Base-by-base conservation (phyloP, 2,888 invertebrate genomes). In the Hydriomena furcata region DNA sequence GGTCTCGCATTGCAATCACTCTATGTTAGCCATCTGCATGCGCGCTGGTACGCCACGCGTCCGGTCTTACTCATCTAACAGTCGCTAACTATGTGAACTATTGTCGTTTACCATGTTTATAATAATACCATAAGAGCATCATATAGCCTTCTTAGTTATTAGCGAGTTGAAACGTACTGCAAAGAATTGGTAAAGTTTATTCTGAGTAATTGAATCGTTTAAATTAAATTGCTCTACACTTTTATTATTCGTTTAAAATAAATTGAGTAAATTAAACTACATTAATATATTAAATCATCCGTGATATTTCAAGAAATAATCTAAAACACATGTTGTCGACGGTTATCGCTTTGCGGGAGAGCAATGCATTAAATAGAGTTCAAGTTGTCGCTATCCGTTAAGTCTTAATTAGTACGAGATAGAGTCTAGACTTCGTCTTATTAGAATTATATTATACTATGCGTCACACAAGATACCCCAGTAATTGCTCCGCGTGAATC, bases 31-130 rank as follows among this genome's bases (percentile, higher is more conserved):
- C 77, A 87, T 87, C 85, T 82, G 82, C 86, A 88, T 88, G 89
- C 84, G 72, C 67, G 68, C 63, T 64, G 77, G 34, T 73, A 72
- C 66, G 67, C 68, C 64, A 61, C 69, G 84, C 88, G 86, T 89
- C 89, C 89, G 89, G 88, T 81, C 76, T 80, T 85, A 84, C 84
- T 85, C 86, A 84, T 83, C 79, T 81, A 73, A 76, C 78, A 73
- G 66, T 76, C 72, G 71, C 70, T 76, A 71, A 73, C 78, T 78
- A 75, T 79, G 76, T 71, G 75, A 76, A 72, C 63, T 68, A 64
- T 63, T 49, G 63, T 63, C 60, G 67, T 69, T 73, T 69, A 74
- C 68, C 65, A 69, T 73, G 62, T 44, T 51, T 56, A 57, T 60
- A 55, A 34, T 43, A 50, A 44, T 45, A 38, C 44, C 36, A 28